Conservation (phyloP, 2,113 vertebrate species). For the Gracilinanus agilis region DNA sequence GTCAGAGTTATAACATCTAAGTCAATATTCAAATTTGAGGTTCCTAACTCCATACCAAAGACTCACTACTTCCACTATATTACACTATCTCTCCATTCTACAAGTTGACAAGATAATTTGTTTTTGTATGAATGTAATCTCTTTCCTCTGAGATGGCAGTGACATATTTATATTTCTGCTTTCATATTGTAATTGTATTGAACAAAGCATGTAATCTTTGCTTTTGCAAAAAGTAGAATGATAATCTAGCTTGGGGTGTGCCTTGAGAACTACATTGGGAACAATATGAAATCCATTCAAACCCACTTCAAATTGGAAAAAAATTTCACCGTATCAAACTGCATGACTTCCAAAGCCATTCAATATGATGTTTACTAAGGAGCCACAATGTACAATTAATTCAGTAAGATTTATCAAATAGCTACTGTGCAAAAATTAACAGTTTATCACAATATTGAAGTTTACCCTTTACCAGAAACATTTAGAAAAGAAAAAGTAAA, state of each 20-base stretch:
- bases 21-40: not conserved
- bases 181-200: not conserved
- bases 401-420: not conserved
- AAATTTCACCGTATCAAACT: constrained; percentile 25
- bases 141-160: constrained; percentile 21
- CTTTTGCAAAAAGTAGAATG: not conserved
- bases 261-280: not conserved
- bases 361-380: not conserved
- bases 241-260: not conserved
- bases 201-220: not conserved
- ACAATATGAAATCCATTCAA: constrained; percentile 11
- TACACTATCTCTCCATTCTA: not conserved
- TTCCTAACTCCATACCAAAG: not conserved
- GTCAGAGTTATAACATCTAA: not conserved
- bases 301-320: constrained; percentile 2
- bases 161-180: constrained; percentile 10
- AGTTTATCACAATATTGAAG: not conserved
- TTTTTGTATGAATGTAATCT: not conserved
- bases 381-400: not conserved
- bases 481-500: not conserved
- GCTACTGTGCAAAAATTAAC: not conserved
- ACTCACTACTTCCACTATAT: not conserved
- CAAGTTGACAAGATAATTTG: constrained; percentile 22
- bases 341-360: not conserved
- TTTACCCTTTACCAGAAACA: not conserved